Evolutionary conservation across 2,797 vertebrate species (phyloP).

Genomic region (Sorex maritimensis): DNA sequence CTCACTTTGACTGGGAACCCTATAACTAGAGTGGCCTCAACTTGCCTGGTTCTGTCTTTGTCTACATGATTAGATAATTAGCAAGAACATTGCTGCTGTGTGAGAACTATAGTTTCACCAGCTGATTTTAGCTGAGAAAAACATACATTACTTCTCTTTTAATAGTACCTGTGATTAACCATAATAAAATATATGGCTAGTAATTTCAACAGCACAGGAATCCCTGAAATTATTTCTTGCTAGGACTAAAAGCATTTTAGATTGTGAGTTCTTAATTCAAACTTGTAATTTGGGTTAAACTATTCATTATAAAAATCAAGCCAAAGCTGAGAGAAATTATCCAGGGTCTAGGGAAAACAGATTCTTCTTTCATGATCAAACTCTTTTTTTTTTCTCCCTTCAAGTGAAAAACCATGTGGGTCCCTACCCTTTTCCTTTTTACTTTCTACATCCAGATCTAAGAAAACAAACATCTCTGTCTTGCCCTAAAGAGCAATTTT

Average conservation of each 20-base stretch:
- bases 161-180: constrained; percentile 80
- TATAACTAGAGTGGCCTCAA: constrained; percentile 82
- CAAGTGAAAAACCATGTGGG: constrained; percentile 54
- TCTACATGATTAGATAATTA: constrained; percentile 86
- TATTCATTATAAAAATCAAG: constrained; percentile 83
- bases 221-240: constrained; percentile 80
- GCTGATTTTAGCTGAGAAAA: constrained; percentile 69
- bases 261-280: constrained; percentile 80
- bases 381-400: constrained; percentile 56
- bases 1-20: constrained; percentile 87
- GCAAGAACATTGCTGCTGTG: constrained; percentile 81
- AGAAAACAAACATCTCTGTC: constrained; percentile 68
- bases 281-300: constrained; percentile 82
- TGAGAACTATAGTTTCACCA: constrained; percentile 82
- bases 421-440: constrained; percentile 38
- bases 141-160: constrained; percentile 76
- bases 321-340: constrained; percentile 75
- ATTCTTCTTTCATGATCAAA: constrained; percentile 77
- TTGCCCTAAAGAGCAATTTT: background rate
- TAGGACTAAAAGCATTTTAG: constrained; percentile 74
- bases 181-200: constrained; percentile 81
- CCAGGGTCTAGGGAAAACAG: constrained; percentile 75
- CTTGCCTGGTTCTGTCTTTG: constrained; percentile 88
- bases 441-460: background rate
- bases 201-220: constrained; percentile 80